Base-by-base conservation (phyloP, 2,113 vertebrate genomes). In the Solea senegalensis region DNA sequence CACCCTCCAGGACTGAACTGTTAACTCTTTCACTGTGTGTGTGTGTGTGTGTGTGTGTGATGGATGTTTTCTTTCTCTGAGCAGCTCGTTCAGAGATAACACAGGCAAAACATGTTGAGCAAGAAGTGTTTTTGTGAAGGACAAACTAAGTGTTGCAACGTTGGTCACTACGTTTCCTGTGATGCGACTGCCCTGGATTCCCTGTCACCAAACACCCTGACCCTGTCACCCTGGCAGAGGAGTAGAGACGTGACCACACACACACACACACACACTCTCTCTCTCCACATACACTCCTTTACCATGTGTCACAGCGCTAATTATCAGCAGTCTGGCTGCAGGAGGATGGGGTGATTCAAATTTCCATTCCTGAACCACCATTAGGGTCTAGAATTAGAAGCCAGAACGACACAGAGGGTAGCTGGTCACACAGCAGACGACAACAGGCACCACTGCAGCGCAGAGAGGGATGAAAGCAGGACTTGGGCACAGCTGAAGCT, bases 191-290 rank as follows among this genome's bases (percentile, higher is more conserved):
- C 46, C 82, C 87, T 67, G 87, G 87, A 86, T 91, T 80, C 82
- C 61, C 84, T 81, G 90, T 92, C 87, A 92, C 85, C 84, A 58
- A 91, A 92, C 90, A 93, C 91, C 82, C 57, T 65, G 78, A 89
- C 85, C 74, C 77, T 73, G 73, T 84, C 85, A 77, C 76, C 86
- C 82, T 68, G 66, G 52, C 77, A 71, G 51, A 67, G 71, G 69
- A 5, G 82, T 34, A 72, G 68, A 8, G 54, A 34, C 55, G 40
- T 43, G 12, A 21, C 39, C 67, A 61, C 34, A 49, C 64, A 62
- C 53, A 54, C 49, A 53, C 56, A 73, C 52, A 43, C 66, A 72
- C 59, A 45, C 49, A 57, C 39, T 64, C 53, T 56, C 65, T n/a
- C 21, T 56, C 40, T 59, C 27, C 55, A 71, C 12, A 43, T 68